These are phyloP conservation scores for Agrochola litura DNA, from an alignment of 2,888 invertebrate species.

Conservation along the genomic window DNA sequence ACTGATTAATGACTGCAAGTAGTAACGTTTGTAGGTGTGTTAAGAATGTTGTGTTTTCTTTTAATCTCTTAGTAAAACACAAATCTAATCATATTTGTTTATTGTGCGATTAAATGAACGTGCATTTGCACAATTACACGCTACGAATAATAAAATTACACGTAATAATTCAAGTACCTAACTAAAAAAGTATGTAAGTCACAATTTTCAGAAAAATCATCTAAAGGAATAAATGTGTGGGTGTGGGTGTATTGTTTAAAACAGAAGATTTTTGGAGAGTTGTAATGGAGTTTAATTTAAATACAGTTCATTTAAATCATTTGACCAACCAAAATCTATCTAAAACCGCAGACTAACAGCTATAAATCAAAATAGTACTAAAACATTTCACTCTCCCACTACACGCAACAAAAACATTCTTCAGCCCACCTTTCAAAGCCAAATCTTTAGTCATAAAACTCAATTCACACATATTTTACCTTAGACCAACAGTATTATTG, in stretches of 20 bases:
- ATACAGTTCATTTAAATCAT: neutral
- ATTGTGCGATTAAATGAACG: too few relatives aligned
- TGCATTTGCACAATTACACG: too few relatives aligned
- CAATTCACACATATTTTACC: slow-evolving; percentile 42
- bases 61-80: neutral
- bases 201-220: too few relatives aligned
- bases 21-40: neutral
- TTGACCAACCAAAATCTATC: neutral
- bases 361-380: slow-evolving; percentile 4
- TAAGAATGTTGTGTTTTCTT: neutral
- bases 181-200: too few relatives aligned
- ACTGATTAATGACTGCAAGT: slow-evolving; percentile 2
- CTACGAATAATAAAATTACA: too few relatives aligned
- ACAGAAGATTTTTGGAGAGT: neutral
- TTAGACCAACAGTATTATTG: slow-evolving; percentile 33
- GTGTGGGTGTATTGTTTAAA: too few relatives aligned
- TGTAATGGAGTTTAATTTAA: neutral
- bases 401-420: slow-evolving; percentile 14
- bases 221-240: too few relatives aligned
- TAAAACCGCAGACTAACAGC: neutral
- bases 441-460: slow-evolving; percentile 30
- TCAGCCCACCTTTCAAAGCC: slow-evolving; percentile 5
- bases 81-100: neutral
- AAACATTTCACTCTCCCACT: slow-evolving; percentile 10
- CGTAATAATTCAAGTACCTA: too few relatives aligned